Conservation (phyloP, 2,888 invertebrate species). For the Muschampia plurimacula region DNA sequence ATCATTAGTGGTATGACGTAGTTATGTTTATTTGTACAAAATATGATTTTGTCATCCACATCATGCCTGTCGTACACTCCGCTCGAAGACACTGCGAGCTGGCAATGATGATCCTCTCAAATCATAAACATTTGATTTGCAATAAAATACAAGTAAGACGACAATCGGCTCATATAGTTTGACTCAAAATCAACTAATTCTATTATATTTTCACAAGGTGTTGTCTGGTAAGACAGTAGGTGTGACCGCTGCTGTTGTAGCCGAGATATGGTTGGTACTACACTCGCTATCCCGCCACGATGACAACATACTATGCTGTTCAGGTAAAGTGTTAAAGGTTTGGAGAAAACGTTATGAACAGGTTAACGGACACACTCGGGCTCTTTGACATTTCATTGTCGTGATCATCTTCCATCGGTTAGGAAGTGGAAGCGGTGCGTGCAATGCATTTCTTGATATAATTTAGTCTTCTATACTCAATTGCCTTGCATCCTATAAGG, state of each 20-base stretch:
- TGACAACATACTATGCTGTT: conserved; percentile 65
- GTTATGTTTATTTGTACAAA: conserved; percentile 62
- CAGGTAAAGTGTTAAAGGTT: conserved; percentile 84
- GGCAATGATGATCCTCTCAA: conserved; percentile 70
- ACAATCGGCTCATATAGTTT: conserved; percentile 73
- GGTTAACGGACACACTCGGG: conserved; percentile 73
- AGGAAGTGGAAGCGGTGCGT: conserved; percentile 81
- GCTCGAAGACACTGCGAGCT: conserved; percentile 71
- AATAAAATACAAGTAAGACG: conserved; percentile 63
- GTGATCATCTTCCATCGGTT: conserved; percentile 78
- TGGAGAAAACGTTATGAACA: conserved; percentile 72
- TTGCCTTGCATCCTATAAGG: conserved; percentile 50
- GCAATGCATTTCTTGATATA: conserved; percentile 48
- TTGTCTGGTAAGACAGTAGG: conserved; percentile 86
- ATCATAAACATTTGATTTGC: conserved; percentile 67
- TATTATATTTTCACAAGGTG: conserved; percentile 86
- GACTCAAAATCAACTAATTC: conserved; percentile 84
- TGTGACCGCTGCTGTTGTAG: conserved; percentile 81
- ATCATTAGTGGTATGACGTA: conserved; percentile 72
- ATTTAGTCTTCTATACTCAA: conserved; percentile 40
- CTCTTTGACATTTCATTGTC: conserved; percentile 74
- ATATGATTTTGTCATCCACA: conserved; percentile 70
- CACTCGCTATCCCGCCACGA: conserved; percentile 71
- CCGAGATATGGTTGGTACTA: conserved; percentile 78
- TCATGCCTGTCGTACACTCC: conserved; percentile 65